Base-by-base conservation (phyloP, 2,113 vertebrate species). In the Syngnathus scovelli region DNA sequence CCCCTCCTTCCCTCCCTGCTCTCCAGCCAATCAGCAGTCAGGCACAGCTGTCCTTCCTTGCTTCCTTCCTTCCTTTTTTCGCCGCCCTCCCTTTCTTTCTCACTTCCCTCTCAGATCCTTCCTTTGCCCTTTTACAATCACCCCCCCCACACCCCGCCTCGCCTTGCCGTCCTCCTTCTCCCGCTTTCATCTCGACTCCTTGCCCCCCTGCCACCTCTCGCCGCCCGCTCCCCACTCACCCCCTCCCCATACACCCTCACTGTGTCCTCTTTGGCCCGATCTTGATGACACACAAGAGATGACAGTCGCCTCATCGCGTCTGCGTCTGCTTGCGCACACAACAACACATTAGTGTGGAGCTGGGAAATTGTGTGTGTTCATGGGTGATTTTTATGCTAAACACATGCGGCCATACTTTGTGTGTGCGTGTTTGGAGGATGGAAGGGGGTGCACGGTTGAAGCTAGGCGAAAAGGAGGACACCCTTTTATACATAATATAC, bases 21-120 rank as follows among this genome's bases (percentile, higher is more conserved):
- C 78, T 83, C 71, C 67, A 60, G 75, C 85, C 85, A 88, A 87
- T 88, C 85, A 83, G 84, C 82, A 88, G 76, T 83, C 81, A 75
- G 36, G 81, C 82, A 78, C 84, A 86, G 84, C 83, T 86, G 80
- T 86, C 83, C 78, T 76, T 79, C 36, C 63, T 37, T 36, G 46
- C 21, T 65, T 65, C 8, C 27, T 33, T 86, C 84, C 78, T 76
- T 79, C 36, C 46, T 37, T 36, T 46, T 38, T 65, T 65, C 8
- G 10, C n/a, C 41, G 38, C 60, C 36, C 55, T 37, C 60, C 41
- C 10, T 43, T 62, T 62, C 8, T 62, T 62, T 62, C 41, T 43
- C 60, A 39, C 37, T 64, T 54, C 64, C 67, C 51, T 55, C 77
- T 66, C 77, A 64, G 70, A 78, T 81, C 69, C 73, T 71, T 83